Conservation (phyloP, 2,797 vertebrate genomes). For the Danionella dracula region DNA sequence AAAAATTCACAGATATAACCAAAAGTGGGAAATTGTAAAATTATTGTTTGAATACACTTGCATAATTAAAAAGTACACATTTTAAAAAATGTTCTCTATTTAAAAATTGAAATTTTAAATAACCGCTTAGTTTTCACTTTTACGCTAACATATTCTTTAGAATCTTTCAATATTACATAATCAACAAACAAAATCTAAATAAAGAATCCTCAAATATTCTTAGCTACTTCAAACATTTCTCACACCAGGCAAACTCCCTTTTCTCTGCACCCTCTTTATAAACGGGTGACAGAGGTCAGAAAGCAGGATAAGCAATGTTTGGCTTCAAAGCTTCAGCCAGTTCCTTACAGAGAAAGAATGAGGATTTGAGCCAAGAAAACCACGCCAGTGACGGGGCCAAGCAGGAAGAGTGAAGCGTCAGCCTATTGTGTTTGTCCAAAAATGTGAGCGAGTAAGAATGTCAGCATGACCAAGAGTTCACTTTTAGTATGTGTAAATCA, state of each 20-base stretch:
- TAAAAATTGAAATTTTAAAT: too few species aligned
- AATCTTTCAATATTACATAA: too few species aligned
- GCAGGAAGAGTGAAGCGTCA: slow-evolving; percentile 46
- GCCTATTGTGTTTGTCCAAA: slow-evolving; percentile 32
- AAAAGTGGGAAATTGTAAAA: too few species aligned
- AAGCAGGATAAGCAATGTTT: slow-evolving; percentile 44
- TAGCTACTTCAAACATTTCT: too few species aligned
- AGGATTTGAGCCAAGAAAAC: slow-evolving; percentile 63
- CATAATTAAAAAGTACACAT: too few species aligned
- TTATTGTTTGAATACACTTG: too few species aligned
- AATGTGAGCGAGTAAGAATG: slow-evolving; percentile 3
- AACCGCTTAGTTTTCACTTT: too few species aligned
- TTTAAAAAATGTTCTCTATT: too few species aligned
- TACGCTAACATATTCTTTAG: too few species aligned
- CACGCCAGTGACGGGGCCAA: slow-evolving; percentile 56
- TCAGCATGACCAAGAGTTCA: slow-evolving; percentile 4
- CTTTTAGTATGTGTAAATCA: not conserved
- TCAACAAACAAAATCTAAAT: too few species aligned
- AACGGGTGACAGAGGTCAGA: slow-evolving; percentile 15
- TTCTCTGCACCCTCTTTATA: slow-evolving; percentile 19
- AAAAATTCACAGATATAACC: too few species aligned
- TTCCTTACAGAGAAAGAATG: slow-evolving; percentile 59
- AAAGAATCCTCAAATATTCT: too few species aligned
- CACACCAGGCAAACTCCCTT: not conserved
- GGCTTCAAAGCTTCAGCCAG: slow-evolving; percentile 56